phyloP scores from a whole-genome alignment of 2,888 invertebrate species.

The Tineola bisselliella region DNA sequence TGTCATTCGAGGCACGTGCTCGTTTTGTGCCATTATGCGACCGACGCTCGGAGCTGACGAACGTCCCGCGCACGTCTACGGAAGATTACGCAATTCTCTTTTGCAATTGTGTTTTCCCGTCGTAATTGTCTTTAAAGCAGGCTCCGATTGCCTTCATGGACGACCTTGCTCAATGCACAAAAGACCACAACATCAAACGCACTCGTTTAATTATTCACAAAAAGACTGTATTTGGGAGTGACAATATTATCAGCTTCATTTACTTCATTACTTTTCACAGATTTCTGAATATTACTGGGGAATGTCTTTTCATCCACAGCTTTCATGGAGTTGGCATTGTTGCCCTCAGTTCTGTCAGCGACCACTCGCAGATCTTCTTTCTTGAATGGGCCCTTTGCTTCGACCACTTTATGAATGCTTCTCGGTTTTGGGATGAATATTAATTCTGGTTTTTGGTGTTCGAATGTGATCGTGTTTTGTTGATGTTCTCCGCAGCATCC shows the following conservation, averaged over 20 bases:
- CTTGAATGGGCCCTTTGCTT: not conserved
- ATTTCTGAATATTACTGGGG: constrained; percentile 16
- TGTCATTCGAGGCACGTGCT: constrained; percentile 36
- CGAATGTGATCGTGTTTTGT: not conserved
- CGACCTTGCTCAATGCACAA: no score
- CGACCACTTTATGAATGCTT: not conserved
- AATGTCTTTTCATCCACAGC: not conserved
- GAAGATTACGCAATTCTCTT: not conserved
- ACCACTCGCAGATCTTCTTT: not conserved
- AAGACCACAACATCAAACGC: no score
- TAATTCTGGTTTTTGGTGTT: not conserved
- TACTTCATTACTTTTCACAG: constrained; percentile 13
- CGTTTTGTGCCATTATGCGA: constrained; percentile 25
- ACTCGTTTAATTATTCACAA: no score
- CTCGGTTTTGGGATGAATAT: not conserved
- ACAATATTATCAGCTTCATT: not conserved
- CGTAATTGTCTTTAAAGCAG: no score
- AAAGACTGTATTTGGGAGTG: not conserved
- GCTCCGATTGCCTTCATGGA: no score
- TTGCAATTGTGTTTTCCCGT: not conserved
- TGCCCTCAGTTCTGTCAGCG: not conserved
- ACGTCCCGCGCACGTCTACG: not conserved
- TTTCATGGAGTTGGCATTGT: not conserved
- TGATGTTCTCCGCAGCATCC: constrained; percentile 36
- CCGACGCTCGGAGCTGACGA: not conserved